These are phyloP conservation scores for Xanthorhoe designata DNA, from an alignment of 2,888 invertebrate genomes.

Conservation along the genomic window DNA sequence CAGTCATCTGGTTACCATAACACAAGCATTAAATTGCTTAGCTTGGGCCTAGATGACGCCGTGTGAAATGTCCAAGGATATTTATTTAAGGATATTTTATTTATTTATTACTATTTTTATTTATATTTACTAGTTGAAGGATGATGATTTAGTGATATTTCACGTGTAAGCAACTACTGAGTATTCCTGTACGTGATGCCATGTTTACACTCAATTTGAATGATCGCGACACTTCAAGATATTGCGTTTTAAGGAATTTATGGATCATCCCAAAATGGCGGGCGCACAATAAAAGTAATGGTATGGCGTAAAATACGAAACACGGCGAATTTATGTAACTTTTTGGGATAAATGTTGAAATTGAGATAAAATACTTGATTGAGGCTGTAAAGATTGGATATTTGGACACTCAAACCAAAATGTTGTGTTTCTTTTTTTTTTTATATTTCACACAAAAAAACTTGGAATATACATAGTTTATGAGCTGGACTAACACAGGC, in stretches of 20 bases:
- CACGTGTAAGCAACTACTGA: neutral
- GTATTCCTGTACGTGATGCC: slow-evolving; percentile 9
- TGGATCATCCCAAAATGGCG: slow-evolving; percentile 33
- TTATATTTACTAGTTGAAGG: no score
- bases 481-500: no score
- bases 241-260: slow-evolving; percentile 37
- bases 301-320: slow-evolving; percentile 31
- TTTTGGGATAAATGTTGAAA: slow-evolving; percentile 2
- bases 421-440: no score
- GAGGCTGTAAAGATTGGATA: neutral
- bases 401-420: no score
- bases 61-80: no score
- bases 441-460: no score
- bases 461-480: no score
- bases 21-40: no score
- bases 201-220: slow-evolving; percentile 39
- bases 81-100: no score
- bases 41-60: no score
- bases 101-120: no score
- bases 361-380: neutral
- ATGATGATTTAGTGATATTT: neutral
- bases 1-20: no score
- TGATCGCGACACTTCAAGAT: slow-evolving; percentile 34
- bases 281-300: slow-evolving; percentile 40
- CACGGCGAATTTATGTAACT: slow-evolving; percentile 23